Percentiles rank a stretch among this genome's conserved stretches.
These are phyloP conservation scores for Empidonax alnorum DNA, from an alignment of 2,113 vertebrate genomes.

Conservation along the genomic window DNA sequence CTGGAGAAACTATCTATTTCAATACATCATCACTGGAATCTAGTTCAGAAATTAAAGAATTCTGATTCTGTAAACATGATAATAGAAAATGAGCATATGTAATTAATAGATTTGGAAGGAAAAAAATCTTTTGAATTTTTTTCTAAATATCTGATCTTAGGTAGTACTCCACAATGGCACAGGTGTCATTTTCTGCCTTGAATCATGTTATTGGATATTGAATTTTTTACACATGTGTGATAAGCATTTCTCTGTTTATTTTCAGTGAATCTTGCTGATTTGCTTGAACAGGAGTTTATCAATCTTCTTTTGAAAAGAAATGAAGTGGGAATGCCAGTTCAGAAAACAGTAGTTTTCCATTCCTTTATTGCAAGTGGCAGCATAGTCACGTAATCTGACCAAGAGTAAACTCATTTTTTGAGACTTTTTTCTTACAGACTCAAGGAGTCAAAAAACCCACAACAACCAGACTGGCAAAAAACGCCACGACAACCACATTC, in stretches of 20 bases:
- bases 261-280: neutral
- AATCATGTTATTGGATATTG: neutral
- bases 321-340: neutral
- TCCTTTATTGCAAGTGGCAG: neutral
- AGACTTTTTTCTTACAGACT: neutral
- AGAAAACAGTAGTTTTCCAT: neutral
- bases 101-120: neutral
- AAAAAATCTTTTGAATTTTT: neutral
- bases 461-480: neutral
- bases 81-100: neutral
- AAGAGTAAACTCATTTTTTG: neutral
- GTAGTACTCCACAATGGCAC: neutral
- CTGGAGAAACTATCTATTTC: neutral
- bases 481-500: accelerated
- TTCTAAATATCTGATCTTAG: neutral
- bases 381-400: neutral
- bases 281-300: neutral
- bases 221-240: neutral
- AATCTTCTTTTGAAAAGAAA: neutral
- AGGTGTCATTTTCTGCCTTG: neutral
- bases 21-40: neutral
- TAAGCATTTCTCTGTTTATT: neutral
- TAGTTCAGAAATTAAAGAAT: neutral
- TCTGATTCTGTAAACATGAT: neutral
- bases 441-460: accelerated